These are phyloP conservation scores for Embidobia sp. DNA, from an alignment of 2,888 invertebrate genomes.

Conservation along the genomic window DNA sequence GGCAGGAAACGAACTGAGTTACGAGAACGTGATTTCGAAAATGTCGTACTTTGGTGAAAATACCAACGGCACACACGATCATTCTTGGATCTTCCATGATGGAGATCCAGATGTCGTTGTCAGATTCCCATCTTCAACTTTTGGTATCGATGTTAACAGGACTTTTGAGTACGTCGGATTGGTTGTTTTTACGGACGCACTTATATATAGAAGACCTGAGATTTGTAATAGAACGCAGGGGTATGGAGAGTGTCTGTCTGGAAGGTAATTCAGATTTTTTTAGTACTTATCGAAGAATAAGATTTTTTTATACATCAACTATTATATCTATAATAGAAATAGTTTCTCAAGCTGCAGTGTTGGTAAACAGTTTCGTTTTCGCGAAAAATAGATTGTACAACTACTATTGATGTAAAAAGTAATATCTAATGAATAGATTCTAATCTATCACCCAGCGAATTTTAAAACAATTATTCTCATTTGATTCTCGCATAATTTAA, in stretches of 20 bases:
- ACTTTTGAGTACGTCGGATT: slow-evolving; percentile 96
- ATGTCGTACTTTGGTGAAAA: slow-evolving; percentile 94
- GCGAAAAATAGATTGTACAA: no score
- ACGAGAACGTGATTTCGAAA: slow-evolving; percentile 92
- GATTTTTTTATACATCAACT: no score
- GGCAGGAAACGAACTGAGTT: slow-evolving; percentile 94
- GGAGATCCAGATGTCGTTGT: slow-evolving; percentile 93
- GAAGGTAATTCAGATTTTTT: no score
- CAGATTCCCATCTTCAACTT: slow-evolving; percentile 94
- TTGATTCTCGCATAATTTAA: no score
- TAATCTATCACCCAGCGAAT: no score
- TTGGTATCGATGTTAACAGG: slow-evolving; percentile 95
- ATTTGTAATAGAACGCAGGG: slow-evolving; percentile 89
- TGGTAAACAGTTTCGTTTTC: no score
- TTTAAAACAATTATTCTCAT: no score
- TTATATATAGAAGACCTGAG: slow-evolving; percentile 86
- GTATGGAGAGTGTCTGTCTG: slow-evolving; percentile 90
- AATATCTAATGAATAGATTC: no score
- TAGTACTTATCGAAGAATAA: no score
- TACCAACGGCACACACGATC: slow-evolving; percentile 91
- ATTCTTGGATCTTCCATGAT: slow-evolving; percentile 92
- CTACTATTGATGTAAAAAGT: no score
- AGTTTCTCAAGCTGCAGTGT: no score
- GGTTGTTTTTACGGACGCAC: slow-evolving; percentile 94
- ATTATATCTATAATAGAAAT: no score